These are phyloP conservation scores for Palythoa heliodiscus DNA, from an alignment of 92 coral and sea anemone genomes.

Conservation along the genomic window DNA sequence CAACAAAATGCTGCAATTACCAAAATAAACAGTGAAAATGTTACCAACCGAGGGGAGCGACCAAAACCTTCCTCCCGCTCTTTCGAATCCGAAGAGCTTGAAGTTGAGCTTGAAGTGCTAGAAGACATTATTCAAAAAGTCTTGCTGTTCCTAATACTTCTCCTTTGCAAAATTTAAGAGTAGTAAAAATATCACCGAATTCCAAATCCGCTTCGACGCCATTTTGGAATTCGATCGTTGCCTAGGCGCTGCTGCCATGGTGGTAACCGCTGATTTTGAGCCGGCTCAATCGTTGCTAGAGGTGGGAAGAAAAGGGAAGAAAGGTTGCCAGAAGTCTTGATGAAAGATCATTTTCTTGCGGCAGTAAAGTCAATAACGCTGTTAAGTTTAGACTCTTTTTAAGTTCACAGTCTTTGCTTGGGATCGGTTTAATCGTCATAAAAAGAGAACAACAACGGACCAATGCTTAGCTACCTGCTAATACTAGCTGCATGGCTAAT, in stretches of 20 bases:
- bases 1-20: background rate
- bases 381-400: no score
- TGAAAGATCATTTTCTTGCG: no score
- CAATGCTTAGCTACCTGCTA: no score
- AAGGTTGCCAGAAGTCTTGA: no score
- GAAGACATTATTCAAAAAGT: constrained; percentile 52
- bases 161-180: background rate
- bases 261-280: constrained; percentile 43
- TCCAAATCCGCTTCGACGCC: constrained; percentile 74
- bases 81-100: constrained; percentile 68
- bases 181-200: background rate
- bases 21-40: constrained; percentile 18
- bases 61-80: constrained; percentile 22
- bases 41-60: constrained; percentile 3
- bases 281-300: no score
- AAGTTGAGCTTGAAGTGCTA: constrained; percentile 76
- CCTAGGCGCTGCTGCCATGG: constrained; percentile 67
- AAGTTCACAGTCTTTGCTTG: no score
- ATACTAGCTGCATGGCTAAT: no score
- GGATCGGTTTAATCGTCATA: no score
- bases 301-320: no score
- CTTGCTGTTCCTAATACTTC: background rate
- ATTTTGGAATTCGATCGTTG: constrained; percentile 86
- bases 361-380: no score
- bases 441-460: no score